Base-by-base conservation (phyloP, 2,113 vertebrate genomes). In the Neoarius graeffei region DNA sequence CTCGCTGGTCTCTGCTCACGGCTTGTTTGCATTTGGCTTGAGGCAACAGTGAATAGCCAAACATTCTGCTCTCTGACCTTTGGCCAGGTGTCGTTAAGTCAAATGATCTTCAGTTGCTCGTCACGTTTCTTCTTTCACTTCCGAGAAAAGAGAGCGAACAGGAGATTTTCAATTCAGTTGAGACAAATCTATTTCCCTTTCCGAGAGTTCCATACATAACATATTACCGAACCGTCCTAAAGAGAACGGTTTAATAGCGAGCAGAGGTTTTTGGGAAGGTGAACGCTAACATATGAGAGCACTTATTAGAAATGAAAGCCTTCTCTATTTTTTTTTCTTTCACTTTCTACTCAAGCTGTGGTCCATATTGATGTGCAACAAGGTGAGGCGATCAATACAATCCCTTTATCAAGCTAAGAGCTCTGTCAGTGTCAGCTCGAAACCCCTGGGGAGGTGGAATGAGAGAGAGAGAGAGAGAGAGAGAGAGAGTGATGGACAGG, bases 401-500 rank as follows among this genome's bases (percentile, higher is more conserved):
- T 86, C 50, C 84, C 84, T 87, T 69, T 89, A 89, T 89, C 88
- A 88, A 87, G 86, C 88, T 66, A 91, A 90, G 86, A 88, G 89
- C 91, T 67, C 83, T 88, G 89, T 89, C 89, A 89, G 88, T 88
- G 86, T 90, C 86, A 88, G 66, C 88, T 80, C 64, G 17, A 87
- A 87, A 73, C n/a, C 83, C 77, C 84, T 87, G 80, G 86, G 82
- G 89, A 86, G 81, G 86, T 11, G 73, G 64, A 83, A 56, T 60
- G 59, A 69, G 73, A 73, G 19, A 27, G 17, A 56, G 64, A 62
- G 85, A 73, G 19, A 27, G 17, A 56, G 64, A 62, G 85, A 27
- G 4, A 15, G 48, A 57, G 60, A 14, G 20, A 5, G 73, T 35
- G 35, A 54, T 56, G 9, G 60, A 20, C 54, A 14, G 2, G 54